phyloP scores from a whole-genome alignment of 2,113 vertebrate species.

The Poeciliopsis occidentalis region DNA sequence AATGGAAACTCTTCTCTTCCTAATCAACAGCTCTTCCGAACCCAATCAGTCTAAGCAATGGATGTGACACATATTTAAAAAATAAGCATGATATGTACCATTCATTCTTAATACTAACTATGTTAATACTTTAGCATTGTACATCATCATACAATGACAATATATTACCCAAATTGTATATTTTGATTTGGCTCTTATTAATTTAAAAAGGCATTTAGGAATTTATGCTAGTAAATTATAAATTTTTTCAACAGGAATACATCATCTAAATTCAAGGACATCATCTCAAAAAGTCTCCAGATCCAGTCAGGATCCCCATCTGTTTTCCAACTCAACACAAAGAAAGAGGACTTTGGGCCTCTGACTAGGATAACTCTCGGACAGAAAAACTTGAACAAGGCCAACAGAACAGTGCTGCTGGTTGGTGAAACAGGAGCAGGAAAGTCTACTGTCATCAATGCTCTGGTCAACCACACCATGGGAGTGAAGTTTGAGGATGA shows the following conservation, averaged over 20 bases:
- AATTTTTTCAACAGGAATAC: background rate
- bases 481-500: constrained; percentile 26
- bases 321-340: background rate
- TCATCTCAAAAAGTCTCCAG: background rate
- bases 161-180: background rate
- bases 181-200: background rate
- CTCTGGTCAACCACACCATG: constrained; percentile 4
- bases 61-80: too few relatives aligned
- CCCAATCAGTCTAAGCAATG: too few relatives aligned
- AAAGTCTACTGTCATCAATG: background rate
- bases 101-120: background rate
- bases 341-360: background rate
- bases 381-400: background rate
- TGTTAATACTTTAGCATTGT: too few relatives aligned
- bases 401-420: constrained; percentile 26
- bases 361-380: constrained; percentile 18
- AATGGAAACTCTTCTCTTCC: too few relatives aligned
- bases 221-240: background rate
- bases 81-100: too few relatives aligned
- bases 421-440: constrained; percentile 26
- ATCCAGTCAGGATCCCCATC: background rate
- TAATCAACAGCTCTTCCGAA: too few relatives aligned
- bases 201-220: background rate
- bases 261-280: background rate
- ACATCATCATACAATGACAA: too few relatives aligned